Percentiles rank a stretch among this genome's conserved stretches.
These are phyloP conservation scores for Anastrepha ludens DNA, from an alignment of 1,140 invertebrate species.

Conservation along the genomic window DNA sequence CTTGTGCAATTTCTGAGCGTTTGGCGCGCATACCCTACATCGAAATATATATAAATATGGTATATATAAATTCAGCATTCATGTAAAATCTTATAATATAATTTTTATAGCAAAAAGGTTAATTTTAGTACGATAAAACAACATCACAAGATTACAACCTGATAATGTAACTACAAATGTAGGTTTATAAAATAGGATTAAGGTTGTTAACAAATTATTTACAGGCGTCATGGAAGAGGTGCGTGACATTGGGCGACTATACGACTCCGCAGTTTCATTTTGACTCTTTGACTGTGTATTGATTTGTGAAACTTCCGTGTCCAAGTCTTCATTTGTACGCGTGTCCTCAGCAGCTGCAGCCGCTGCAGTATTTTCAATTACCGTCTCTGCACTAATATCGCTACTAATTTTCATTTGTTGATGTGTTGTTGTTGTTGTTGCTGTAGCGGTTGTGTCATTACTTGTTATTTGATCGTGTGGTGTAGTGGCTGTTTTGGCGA, in stretches of 20 bases:
- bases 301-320: constrained; percentile 74
- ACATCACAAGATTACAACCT: constrained; percentile 33
- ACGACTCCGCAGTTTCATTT: constrained; percentile 71
- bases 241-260: constrained; percentile 74
- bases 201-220: constrained; percentile 64
- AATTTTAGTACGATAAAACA: constrained; percentile 4
- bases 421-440: constrained; percentile 54
- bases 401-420: constrained; percentile 53
- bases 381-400: constrained; percentile 55
- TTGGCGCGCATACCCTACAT: constrained; percentile 77
- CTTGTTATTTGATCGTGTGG: constrained; percentile 52
- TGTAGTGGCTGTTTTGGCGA: constrained; percentile 40
- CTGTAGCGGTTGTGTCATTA: constrained; percentile 21
- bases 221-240: constrained; percentile 74
- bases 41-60: neutral
- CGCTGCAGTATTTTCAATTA: constrained; percentile 13
- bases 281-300: constrained; percentile 73
- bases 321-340: constrained; percentile 71
- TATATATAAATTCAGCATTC: neutral
- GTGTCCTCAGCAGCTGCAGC: constrained; percentile 65
- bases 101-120: constrained; percentile 1
- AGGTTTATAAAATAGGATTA: constrained; percentile 29
- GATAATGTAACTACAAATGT: constrained; percentile 45
- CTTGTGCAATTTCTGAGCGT: constrained; percentile 91
- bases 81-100: neutral